Evolutionary conservation across 2,113 vertebrate species (phyloP).

Genomic region (Anhinga rufa): DNA sequence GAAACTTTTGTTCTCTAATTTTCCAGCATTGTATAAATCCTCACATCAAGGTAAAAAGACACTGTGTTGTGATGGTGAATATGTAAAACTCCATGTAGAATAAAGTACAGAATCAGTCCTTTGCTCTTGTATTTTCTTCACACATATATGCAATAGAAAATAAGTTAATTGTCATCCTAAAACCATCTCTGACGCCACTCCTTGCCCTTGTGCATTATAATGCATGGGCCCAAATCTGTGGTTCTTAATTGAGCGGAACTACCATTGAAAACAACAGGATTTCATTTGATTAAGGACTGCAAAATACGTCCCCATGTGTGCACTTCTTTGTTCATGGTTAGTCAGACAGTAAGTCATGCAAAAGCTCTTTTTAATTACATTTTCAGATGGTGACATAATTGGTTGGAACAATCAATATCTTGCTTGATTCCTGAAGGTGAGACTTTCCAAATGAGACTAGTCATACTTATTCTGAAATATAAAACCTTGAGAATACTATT

Average conservation of each 20-base stretch:
- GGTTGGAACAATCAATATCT: conserved; percentile 27
- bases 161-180: background rate
- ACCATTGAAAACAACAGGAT: conserved; percentile 42
- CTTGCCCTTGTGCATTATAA: background rate
- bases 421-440: conserved; percentile 25
- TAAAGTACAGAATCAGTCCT: background rate
- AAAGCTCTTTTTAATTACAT: conserved; percentile 55
- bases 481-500: background rate
- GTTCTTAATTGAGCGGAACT: conserved; percentile 45
- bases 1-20: background rate
- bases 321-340: conserved; percentile 38
- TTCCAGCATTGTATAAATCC: background rate
- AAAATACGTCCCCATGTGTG: background rate
- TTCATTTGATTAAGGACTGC: conserved; percentile 38
- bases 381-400: conserved; percentile 46
- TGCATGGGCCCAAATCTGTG: background rate
- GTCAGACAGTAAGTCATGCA: conserved; percentile 44
- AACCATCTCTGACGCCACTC: background rate
- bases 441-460: background rate
- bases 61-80: background rate
- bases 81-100: background rate
- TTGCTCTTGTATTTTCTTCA: background rate
- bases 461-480: background rate
- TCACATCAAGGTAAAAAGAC: background rate
- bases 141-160: background rate